These are phyloP conservation scores for Sciurus vulgaris DNA, from an alignment of 2,797 vertebrate genomes.

Conservation along the genomic window DNA sequence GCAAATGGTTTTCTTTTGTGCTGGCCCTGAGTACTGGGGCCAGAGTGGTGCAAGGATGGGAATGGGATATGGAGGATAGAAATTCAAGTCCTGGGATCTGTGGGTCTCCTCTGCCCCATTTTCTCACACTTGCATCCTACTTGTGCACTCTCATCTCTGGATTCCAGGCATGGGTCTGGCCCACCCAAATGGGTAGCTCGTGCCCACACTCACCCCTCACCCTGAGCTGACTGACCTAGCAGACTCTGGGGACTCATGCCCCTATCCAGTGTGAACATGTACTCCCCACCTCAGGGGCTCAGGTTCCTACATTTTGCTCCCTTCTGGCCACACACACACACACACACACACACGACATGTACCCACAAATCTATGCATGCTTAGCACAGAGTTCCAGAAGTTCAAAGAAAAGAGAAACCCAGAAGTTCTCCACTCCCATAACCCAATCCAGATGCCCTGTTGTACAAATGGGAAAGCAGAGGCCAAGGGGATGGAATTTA, in stretches of 20 bases:
- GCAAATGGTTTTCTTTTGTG: conserved; percentile 83
- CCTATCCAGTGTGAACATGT: not conserved
- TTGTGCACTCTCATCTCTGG: fast-evolving
- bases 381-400: not conserved
- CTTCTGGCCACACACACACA: not conserved
- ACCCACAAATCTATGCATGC: not conserved
- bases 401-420: conserved; percentile 11
- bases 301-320: not conserved
- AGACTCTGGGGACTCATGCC: not conserved
- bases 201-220: not conserved
- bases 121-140: not conserved
- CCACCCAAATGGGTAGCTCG: not conserved
- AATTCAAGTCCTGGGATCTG: not conserved
- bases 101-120: not conserved
- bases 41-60: not conserved
- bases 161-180: not conserved
- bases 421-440: not conserved
- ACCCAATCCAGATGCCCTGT: not conserved
- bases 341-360: not conserved
- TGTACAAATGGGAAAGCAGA: not conserved
- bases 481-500: not conserved
- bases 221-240: not conserved
- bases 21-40: conserved; percentile 78
- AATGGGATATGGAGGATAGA: not conserved
- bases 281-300: not conserved